Conservation (phyloP, 2,888 invertebrate species). For the Galeopsomyia nigrocyanea region DNA sequence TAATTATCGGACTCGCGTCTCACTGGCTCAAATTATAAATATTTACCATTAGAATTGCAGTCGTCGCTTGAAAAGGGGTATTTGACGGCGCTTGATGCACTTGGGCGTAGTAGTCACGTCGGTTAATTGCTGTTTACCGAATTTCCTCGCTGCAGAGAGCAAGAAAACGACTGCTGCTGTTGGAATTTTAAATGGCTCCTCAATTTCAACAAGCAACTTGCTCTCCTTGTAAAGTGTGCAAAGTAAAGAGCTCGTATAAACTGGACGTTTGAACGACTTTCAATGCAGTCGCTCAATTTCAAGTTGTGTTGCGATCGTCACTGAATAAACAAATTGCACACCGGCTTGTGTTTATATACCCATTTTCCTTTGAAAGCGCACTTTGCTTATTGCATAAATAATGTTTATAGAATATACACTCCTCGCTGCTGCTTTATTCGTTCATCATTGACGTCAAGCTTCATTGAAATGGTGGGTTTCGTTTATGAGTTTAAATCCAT, state of each 20-base stretch:
- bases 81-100: neutral
- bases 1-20: neutral
- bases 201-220: conserved; percentile 11
- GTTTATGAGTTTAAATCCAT: too few relatives aligned
- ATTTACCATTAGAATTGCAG: conserved; percentile 14
- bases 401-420: too few relatives aligned
- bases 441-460: too few relatives aligned
- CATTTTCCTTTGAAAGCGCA: too few relatives aligned
- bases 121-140: conserved; percentile 40
- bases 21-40: neutral
- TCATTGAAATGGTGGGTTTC: too few relatives aligned
- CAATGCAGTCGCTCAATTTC: too few relatives aligned
- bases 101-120: conserved; percentile 4
- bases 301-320: too few relatives aligned
- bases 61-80: neutral
- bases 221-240: neutral
- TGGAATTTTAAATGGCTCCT: conserved; percentile 26
- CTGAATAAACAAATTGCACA: too few relatives aligned
- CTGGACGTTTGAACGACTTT: neutral
- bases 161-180: neutral
- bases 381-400: too few relatives aligned
- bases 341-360: too few relatives aligned
- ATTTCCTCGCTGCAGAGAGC: conserved; percentile 3
- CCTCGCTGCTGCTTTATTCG: too few relatives aligned
- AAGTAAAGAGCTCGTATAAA: neutral